A percentile compares a stretch with the other conserved stretches of the same genome.
Conservation (phyloP, 1,140 invertebrate species). For the Phymorhynchus buccinoides region DNA sequence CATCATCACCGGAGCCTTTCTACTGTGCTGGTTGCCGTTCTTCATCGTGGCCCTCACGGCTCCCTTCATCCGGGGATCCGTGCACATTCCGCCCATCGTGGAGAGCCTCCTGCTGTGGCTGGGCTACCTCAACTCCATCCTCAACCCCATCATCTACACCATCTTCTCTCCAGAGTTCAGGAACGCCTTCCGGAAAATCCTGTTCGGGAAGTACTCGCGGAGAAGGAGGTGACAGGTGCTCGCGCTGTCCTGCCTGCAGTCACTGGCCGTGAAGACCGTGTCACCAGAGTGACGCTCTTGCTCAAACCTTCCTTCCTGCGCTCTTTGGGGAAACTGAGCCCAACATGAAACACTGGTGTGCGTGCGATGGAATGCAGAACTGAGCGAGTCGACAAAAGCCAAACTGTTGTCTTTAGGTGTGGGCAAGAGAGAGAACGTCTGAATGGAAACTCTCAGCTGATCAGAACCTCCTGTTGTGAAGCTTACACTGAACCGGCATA, state of each 20-base stretch:
- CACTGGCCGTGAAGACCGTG: background rate
- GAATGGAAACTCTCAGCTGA: no score
- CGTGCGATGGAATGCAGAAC: background rate
- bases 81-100: slow-evolving; percentile 68
- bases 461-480: no score
- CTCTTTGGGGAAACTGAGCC: no score
- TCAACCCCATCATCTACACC: slow-evolving; percentile 74
- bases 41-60: slow-evolving; percentile 69
- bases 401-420: no score
- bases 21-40: slow-evolving; percentile 74
- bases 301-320: background rate
- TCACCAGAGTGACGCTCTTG: background rate
- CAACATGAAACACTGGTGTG: background rate
- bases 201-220: slow-evolving; percentile 67
- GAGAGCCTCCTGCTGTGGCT: slow-evolving; percentile 72
- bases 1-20: slow-evolving; percentile 73
- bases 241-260: background rate
- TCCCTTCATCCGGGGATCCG: slow-evolving; percentile 59
- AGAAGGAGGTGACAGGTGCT: slow-evolving; percentile 41
- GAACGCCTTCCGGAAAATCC: slow-evolving; percentile 70
- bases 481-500: no score
- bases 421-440: no score
- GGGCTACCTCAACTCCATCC: slow-evolving; percentile 71
- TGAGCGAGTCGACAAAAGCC: background rate
- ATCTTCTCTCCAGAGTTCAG: slow-evolving; percentile 74